phyloP scores from a whole-genome alignment of 2,888 invertebrate species.

The Lutraria lutraria region DNA sequence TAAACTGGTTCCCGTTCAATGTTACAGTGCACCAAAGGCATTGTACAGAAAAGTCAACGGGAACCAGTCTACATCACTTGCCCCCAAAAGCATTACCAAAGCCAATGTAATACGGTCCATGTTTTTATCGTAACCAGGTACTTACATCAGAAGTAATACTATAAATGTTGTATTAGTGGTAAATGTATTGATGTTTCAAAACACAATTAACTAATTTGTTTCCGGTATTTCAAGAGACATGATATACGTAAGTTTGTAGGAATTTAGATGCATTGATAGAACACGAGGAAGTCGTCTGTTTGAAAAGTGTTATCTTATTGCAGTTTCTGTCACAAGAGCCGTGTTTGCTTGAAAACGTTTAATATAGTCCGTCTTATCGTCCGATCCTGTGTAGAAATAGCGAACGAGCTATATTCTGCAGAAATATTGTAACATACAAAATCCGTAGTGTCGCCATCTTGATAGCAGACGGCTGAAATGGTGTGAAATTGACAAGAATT shows the following conservation, averaged over 20 bases:
- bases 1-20: too few species aligned
- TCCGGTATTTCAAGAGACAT: background rate
- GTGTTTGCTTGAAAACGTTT: constrained; percentile 38
- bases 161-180: too few species aligned
- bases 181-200: too few species aligned
- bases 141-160: too few species aligned
- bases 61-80: too few species aligned
- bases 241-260: background rate
- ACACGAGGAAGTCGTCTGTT: constrained; percentile 26
- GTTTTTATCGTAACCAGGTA: too few species aligned
- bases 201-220: too few species aligned
- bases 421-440: background rate
- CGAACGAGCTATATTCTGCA: constrained; percentile 4
- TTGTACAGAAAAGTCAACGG: too few species aligned
- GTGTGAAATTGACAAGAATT: constrained; percentile 60
- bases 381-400: constrained; percentile 27
- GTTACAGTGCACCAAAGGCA: too few species aligned
- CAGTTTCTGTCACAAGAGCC: constrained; percentile 45
- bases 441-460: constrained; percentile 52
- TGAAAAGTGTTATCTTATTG: constrained; percentile 24
- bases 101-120: too few species aligned
- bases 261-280: background rate
- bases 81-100: too few species aligned
- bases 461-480: constrained; percentile 48
- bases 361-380: constrained; percentile 36